phyloP scores from a whole-genome alignment of 2,888 invertebrate species.

The Pyrrhosoma nymphula region DNA sequence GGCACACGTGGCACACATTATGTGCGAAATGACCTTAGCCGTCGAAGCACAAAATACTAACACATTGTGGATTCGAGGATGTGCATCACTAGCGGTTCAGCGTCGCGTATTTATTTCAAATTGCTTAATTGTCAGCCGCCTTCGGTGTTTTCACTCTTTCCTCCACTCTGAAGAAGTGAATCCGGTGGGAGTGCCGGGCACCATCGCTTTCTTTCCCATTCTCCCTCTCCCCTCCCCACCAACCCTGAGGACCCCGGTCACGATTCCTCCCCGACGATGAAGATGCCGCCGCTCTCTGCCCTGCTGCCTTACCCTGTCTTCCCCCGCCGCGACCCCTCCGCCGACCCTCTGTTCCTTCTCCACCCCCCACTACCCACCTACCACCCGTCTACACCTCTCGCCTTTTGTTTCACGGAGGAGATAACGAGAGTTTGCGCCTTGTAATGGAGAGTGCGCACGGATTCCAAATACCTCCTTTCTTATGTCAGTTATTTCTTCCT shows the following conservation, averaged over 20 bases:
- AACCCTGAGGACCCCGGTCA: background rate
- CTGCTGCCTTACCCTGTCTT: background rate
- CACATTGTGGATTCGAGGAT: no score
- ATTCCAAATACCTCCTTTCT: background rate
- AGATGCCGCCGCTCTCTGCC: background rate
- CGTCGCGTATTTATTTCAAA: no score
- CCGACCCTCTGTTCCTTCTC: background rate
- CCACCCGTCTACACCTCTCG: background rate
- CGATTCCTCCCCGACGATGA: background rate
- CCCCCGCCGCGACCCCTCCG: background rate
- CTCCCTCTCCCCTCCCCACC: background rate
- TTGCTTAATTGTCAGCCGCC: no score
- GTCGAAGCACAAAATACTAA: no score
- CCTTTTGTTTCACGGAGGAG: background rate
- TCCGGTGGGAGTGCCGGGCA: no score
- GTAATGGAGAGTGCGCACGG: background rate
- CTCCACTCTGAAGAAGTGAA: no score
- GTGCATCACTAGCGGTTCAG: no score
- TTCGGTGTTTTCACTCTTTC: no score
- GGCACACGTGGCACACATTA: no score
- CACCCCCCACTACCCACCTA: background rate
- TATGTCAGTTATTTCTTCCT: background rate
- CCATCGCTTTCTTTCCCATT: background rate
- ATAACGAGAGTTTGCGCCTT: slow-evolving; percentile 2
- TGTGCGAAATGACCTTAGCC: no score